Conservation (phyloP, 2,797 vertebrate genomes). For the Steatocranus sp. region DNA sequence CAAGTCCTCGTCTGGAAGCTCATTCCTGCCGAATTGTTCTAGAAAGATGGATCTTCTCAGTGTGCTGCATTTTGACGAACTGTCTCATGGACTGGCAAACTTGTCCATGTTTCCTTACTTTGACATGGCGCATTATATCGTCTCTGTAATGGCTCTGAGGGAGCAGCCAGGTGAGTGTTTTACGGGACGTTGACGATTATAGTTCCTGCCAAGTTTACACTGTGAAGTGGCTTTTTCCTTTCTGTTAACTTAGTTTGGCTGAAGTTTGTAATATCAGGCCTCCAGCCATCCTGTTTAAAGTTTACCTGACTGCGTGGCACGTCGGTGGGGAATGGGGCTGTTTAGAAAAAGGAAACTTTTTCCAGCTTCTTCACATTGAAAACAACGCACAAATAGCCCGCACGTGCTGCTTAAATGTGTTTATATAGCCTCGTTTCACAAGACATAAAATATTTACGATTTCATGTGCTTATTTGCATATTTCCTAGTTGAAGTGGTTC, state of each 20-base stretch:
- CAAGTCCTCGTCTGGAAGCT: background rate
- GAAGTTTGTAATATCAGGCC: background rate
- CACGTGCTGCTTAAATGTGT: background rate
- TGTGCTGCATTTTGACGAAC: conserved; percentile 63
- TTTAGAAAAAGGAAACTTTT: background rate
- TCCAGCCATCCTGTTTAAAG: background rate
- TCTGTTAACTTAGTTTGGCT: background rate
- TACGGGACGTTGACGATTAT: background rate
- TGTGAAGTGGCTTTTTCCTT: background rate
- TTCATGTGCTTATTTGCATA: background rate
- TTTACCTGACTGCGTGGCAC: background rate
- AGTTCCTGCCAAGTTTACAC: background rate
- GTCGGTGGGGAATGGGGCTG: too few relatives aligned
- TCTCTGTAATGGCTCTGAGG: conserved; percentile 86
- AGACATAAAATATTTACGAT: background rate
- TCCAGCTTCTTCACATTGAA: background rate
- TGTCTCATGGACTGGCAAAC: conserved; percentile 79
- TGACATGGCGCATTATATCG: conserved; percentile 90
- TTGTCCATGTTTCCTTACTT: conserved; percentile 93
- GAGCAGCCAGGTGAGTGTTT: conserved; percentile 84
- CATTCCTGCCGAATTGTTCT: background rate
- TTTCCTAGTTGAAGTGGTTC: background rate
- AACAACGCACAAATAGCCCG: background rate
- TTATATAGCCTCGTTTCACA: background rate
- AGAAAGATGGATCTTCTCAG: conserved; percentile 60